phyloP scores from a whole-genome alignment of 1,140 invertebrate genomes.

The Rhagoletis zephyria region DNA sequence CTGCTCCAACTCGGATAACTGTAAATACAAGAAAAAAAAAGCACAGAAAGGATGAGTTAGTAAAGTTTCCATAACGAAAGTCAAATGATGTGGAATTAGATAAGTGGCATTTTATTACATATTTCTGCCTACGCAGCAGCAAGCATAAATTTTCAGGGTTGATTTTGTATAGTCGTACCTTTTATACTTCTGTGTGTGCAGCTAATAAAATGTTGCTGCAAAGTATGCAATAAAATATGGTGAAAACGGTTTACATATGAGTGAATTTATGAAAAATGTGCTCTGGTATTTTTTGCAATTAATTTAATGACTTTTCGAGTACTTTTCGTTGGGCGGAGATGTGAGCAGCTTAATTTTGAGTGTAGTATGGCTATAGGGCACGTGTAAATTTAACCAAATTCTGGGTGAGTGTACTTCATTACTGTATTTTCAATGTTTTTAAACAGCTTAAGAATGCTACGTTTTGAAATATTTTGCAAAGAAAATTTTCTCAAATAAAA shows the following conservation, averaged over 20 bases:
- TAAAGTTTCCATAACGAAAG: conserved; percentile 46
- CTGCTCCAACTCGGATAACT: conserved; percentile 92
- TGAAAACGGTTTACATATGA: conserved; percentile 24
- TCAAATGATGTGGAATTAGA: conserved; percentile 52
- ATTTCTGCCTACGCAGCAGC: neutral
- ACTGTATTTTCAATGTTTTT: no score
- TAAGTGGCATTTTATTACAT: conserved; percentile 29
- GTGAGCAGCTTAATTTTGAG: neutral
- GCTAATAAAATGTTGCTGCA: conserved; percentile 2
- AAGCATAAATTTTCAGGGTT: neutral
- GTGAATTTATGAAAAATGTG: neutral
- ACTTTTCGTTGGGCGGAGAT: neutral
- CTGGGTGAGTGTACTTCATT: no score
- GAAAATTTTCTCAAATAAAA: no score
- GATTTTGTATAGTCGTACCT: neutral
- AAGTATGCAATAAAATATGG: conserved; percentile 29
- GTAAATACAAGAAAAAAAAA: conserved; percentile 77
- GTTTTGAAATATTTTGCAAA: no score
- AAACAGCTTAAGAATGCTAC: no score
- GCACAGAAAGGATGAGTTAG: neutral
- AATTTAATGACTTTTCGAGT: neutral
- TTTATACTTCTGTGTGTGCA: neutral
- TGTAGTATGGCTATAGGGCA: neutral
- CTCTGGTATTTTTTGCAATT: neutral
- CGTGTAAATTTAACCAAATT: no score